Evolutionary conservation across 2,888 invertebrate genomes (phyloP).

Genomic region (Drosophila suboccidentalis): DNA sequence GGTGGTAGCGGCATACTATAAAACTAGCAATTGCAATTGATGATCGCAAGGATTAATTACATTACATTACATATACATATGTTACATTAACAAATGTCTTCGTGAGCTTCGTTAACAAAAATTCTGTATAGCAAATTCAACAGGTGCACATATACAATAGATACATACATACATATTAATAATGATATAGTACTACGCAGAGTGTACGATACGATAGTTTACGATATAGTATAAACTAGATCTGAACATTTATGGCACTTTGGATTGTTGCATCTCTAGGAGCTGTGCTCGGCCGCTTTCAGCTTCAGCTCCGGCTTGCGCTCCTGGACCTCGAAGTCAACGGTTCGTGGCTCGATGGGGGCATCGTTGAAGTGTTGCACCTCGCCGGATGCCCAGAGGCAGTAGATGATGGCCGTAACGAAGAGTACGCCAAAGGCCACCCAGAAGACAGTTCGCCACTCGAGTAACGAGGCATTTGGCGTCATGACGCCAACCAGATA

Average conservation of each 20-base stretch:
- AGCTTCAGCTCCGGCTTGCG: conserved; percentile 52
- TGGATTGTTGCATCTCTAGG: conserved; percentile 37
- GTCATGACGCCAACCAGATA: conserved; percentile 89
- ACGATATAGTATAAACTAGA: conserved; percentile 29
- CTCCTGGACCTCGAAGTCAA: conserved; percentile 68
- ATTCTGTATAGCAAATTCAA: conserved; percentile 22
- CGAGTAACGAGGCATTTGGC: conserved; percentile 88
- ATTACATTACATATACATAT: not conserved
- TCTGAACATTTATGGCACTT: conserved; percentile 63
- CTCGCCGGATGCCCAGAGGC: conserved; percentile 91
- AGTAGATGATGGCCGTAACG: conserved; percentile 89
- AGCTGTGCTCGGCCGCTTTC: conserved; percentile 60
- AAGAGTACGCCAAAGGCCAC: conserved; percentile 90
- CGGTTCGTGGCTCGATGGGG: conserved; percentile 39
- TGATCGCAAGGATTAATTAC: conserved; percentile 35
- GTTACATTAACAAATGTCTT: conserved; percentile 31
- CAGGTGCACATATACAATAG: conserved; percentile 23
- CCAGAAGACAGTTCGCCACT: conserved; percentile 94
- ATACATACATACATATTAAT: conserved; percentile 13
- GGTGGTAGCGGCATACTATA: conserved; percentile 68
- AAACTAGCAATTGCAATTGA: conserved; percentile 69
- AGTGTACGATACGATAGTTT: conserved; percentile 7
- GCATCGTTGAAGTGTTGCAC: conserved; percentile 91
- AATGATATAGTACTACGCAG: conserved; percentile 32
- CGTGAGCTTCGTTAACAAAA: conserved; percentile 30